Percentiles rank a stretch among this genome's conserved stretches.
phyloP scores from a whole-genome alignment of 2,888 invertebrate species.

The Tenthredo scrophulariae region DNA sequence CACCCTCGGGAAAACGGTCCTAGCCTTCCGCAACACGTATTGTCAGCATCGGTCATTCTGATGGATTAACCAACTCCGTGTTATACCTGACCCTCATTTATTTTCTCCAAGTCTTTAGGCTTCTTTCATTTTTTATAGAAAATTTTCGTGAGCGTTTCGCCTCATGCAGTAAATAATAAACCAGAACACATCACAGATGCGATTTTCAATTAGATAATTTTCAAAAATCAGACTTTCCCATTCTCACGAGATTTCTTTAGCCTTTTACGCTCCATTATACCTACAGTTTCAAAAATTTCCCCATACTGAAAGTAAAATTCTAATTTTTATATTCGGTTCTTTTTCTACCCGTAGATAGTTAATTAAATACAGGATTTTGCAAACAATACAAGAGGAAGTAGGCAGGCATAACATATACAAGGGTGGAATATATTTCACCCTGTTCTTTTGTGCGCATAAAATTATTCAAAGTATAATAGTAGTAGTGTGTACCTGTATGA shows the following conservation, averaged over 20 bases:
- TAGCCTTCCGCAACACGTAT: slow-evolving; percentile 24
- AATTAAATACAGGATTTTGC: slow-evolving; percentile 17
- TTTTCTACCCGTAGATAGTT: background rate
- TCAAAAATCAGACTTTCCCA: too few species aligned
- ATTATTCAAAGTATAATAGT: slow-evolving; percentile 7
- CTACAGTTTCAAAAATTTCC: too few species aligned
- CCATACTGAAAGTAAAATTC: background rate
- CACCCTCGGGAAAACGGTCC: slow-evolving; percentile 20
- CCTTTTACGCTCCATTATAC: background rate
- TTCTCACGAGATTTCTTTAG: too few species aligned
- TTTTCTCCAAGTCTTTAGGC: background rate
- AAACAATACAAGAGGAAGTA: slow-evolving; percentile 37
- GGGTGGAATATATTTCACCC: slow-evolving; percentile 8
- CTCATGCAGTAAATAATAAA: background rate
- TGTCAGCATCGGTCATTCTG: slow-evolving; percentile 40
- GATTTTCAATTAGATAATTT: background rate
- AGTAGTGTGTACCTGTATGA: background rate
- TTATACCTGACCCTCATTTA: slow-evolving; percentile 3
- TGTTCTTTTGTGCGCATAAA: slow-evolving; percentile 27
- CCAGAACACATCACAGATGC: background rate
- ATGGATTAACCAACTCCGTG: slow-evolving; percentile 39
- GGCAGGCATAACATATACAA: background rate
- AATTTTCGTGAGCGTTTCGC: background rate
- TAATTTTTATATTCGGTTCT: background rate
- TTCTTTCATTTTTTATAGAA: background rate